Base-by-base conservation (phyloP, 2,113 vertebrate species). In the Ranitomeya imitator region DNA sequence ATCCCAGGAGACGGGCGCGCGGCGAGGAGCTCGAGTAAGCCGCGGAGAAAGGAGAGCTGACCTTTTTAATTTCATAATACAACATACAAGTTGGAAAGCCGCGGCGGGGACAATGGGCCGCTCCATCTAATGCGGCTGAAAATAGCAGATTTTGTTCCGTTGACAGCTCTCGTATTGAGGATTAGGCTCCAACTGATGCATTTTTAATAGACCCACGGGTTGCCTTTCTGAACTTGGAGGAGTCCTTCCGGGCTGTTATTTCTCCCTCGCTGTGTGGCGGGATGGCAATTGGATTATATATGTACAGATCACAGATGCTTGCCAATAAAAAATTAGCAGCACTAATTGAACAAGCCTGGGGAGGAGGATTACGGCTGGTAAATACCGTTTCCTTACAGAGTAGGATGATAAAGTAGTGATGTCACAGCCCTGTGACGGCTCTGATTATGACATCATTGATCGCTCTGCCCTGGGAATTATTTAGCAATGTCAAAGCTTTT, bases 1-100 rank as follows among this genome's bases (percentile, higher is more conserved):
- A 63, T 73, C 87, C 80, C 65, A 61, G 67, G 86, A 82, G 86
- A 76, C 45, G 59, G 60, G 71, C 51, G 52, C 54, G 23, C 59
- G 6, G 61, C 69, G 67, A 55, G 60, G 73, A 84, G 63, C 87
- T 88, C 59, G 23, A 76, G 63, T 83, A 74, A 65, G 67, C 69
- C 61, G 57, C 80, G 15, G 87, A 88, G 80, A 83, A 88, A 83
- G 73, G 73, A 65, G 71, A 54, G 14, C 79, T 65, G 87, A 84
- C 71, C 80, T 76, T 88, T 76, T 88, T 88, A 83, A 88, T 88
- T 88, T 88, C 23, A 88, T 84, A 88, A 88, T 77, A 77, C 80
- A 74, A 88, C 85, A 79, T 87, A 87, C 85, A 87, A 78, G 3
- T 54, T 37, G 7, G 21, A 14, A 65, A 73, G 9, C 69, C 37